Percentiles rank a stretch among this genome's conserved stretches.
Evolutionary conservation across 2,113 vertebrate genomes (phyloP).

Genomic region (Alouatta palliata): DNA sequence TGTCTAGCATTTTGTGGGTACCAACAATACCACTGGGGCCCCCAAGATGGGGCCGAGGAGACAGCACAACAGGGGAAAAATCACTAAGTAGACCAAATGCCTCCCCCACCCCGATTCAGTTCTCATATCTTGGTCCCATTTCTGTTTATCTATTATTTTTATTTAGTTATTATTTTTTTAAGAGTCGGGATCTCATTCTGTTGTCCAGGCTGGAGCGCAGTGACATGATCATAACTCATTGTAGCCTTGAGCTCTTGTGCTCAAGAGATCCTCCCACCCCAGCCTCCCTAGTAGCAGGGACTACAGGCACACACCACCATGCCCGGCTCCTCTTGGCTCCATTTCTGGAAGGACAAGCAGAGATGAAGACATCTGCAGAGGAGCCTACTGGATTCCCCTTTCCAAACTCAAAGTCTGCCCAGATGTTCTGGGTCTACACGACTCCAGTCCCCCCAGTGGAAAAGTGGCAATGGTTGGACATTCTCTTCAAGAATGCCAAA

Average conservation of each 20-base stretch:
- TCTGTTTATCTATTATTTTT: background rate
- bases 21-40: background rate
- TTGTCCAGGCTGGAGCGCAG: background rate
- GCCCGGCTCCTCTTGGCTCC: background rate
- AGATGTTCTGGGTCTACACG: background rate
- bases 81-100: background rate
- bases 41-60: background rate
- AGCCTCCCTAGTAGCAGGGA: background rate
- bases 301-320: background rate
- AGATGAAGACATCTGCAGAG: background rate
- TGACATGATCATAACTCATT: background rate
- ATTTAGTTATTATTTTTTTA: background rate
- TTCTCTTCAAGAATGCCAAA: fast-evolving
- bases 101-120: no score
- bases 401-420: background rate
- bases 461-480: fast-evolving
- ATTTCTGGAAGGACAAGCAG: background rate
- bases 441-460: background rate
- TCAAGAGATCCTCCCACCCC: background rate
- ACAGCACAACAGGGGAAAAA: background rate
- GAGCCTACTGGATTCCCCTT: background rate
- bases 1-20: background rate
- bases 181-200: background rate
- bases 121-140: background rate
- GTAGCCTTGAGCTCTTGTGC: background rate